These are phyloP conservation scores for Phymastichus coffea DNA, from an alignment of 1,140 invertebrate species.

Conservation along the genomic window DNA sequence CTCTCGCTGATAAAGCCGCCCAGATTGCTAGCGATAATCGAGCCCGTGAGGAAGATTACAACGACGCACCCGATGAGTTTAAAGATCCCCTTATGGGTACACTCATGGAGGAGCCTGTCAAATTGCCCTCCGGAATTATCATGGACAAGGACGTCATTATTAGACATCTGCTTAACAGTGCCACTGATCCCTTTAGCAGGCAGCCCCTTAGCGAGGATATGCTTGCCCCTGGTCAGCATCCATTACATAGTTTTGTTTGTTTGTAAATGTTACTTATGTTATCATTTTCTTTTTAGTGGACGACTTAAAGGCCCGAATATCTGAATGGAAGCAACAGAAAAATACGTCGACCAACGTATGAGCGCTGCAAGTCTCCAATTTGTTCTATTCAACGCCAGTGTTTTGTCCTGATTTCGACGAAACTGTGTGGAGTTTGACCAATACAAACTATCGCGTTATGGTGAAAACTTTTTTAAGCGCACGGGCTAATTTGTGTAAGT, in stretches of 20 bases:
- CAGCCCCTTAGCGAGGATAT: slow-evolving; percentile 89
- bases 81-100: slow-evolving; percentile 97
- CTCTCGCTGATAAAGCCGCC: slow-evolving; percentile 77
- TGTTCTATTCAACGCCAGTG: too few relatives aligned
- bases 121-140: slow-evolving; percentile 89
- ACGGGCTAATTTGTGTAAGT: slow-evolving; percentile 38
- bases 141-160: slow-evolving; percentile 95
- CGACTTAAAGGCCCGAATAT: slow-evolving; percentile 77
- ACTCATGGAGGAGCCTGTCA: slow-evolving; percentile 94
- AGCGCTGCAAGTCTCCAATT: too few relatives aligned
- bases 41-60: slow-evolving; percentile 86
- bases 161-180: slow-evolving; percentile 91
- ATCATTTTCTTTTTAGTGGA: slow-evolving; percentile 58
- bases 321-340: slow-evolving; percentile 75
- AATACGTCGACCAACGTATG: slow-evolving; percentile 53
- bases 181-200: slow-evolving; percentile 95
- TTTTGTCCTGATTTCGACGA: too few relatives aligned
- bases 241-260: slow-evolving; percentile 6
- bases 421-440: slow-evolving; percentile 18
- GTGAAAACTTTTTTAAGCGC: slow-evolving; percentile 20
- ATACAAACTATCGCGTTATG: slow-evolving; percentile 13
- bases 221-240: slow-evolving; percentile 69
- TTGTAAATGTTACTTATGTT: not conserved
- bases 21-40: slow-evolving; percentile 80
- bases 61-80: slow-evolving; percentile 96